Conservation (phyloP, 2,113 vertebrate species). For the Dipodomys spectabilis region DNA sequence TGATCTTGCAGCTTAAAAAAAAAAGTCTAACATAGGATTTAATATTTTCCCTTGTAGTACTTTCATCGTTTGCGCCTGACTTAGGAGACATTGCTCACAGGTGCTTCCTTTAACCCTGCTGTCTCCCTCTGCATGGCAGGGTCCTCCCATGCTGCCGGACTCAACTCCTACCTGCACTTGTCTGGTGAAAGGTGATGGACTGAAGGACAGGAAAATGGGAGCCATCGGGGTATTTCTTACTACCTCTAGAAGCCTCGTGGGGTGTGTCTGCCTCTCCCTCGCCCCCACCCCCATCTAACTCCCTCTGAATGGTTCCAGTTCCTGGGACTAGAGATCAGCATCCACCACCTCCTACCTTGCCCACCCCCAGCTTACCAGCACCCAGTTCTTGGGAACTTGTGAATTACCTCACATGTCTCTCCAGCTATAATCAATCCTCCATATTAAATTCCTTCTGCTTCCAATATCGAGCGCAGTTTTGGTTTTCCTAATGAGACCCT, state of each 20-base stretch:
- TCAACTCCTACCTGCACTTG: neutral
- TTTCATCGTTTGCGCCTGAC: neutral
- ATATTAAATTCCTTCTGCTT: neutral
- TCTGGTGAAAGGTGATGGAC: neutral
- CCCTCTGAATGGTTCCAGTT: neutral
- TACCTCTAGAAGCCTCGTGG: neutral
- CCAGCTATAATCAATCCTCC: neutral
- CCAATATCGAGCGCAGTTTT: neutral
- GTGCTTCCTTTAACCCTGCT: neutral
- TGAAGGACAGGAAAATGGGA: neutral
- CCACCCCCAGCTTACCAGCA: neutral
- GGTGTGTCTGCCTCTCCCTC: neutral
- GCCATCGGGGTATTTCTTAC: neutral
- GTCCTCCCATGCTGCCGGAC: neutral
- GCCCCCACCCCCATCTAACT: neutral
- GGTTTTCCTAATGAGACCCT: neutral
- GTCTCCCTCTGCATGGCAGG: neutral
- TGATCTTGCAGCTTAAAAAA: neutral
- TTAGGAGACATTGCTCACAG: neutral
- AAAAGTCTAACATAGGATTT: neutral
- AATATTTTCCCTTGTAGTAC: neutral
- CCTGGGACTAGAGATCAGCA: neutral
- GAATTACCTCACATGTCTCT: neutral
- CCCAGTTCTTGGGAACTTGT: neutral
- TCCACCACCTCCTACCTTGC: neutral